Base-by-base conservation (phyloP, 2,797 vertebrate species). In the Sebastes oblongus region DNA sequence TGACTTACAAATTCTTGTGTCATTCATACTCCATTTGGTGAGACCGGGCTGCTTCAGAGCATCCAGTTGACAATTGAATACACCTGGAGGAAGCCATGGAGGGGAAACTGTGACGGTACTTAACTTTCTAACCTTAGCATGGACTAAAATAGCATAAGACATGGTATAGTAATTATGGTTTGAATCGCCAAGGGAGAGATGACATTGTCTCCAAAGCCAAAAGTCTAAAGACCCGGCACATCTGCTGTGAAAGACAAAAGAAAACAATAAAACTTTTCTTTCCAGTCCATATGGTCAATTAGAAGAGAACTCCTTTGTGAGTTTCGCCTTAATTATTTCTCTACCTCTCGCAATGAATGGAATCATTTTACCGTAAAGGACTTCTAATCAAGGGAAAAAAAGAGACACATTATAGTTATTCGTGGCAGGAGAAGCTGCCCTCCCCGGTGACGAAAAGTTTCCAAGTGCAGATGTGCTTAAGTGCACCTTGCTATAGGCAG, bases 251-350 rank as follows among this genome's bases (percentile, higher is more conserved):
- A 94, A 94, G 94, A 94, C 93, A 92, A 93, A 94, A 93, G 91
- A 89, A 92, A 91, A 91, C 90, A 92, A 89, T 93, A 86, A 88
- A 94, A 94, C 89, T 93, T 94, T 92, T 90, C 90, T 92, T 93
- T 92, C 91, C 88, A 91, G 88, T 94, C 92, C 95, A 96, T 95
- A 94, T 96, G 95, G 95, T 92, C 93, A 95, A 96, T 96, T 95
- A 96, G 87, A 92, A 86, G 77, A 85, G 84, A 93, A 93, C 79
- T 93, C 95, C 94, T 95, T 88, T 30, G 93, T 94, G 96, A 92
- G 83, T 93, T 92, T 91, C 72, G 50, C 88, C 88, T 93, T 92
- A 93, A 93, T 93, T 94, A 93, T 94, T 94, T 92, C 90, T 88
- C 75, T 73, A 85, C 83, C 84, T 92, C 89, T 88, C n/a, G 13